Evolutionary conservation across 2,888 invertebrate genomes (phyloP).

Genomic region (Ephialtes manifestator): DNA sequence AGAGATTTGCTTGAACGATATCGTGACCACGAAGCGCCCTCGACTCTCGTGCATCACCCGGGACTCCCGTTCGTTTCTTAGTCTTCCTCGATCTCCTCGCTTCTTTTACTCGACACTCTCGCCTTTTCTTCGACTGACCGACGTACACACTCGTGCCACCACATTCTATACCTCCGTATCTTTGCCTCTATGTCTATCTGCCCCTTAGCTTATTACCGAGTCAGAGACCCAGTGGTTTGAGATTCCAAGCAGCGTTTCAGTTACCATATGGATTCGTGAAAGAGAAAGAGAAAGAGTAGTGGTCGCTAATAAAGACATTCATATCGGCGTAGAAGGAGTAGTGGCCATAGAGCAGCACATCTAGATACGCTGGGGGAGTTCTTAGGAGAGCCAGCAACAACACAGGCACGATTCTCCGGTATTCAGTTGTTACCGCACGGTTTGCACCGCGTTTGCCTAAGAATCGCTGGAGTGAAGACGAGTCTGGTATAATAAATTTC

Average conservation of each 20-base stretch:
- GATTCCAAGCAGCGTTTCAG: conserved; percentile 61
- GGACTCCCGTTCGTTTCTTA: conserved; percentile 59
- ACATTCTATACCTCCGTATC: conserved; percentile 16
- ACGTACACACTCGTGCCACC: conserved; percentile 41
- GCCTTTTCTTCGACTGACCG: conserved; percentile 34
- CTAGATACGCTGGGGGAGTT: conserved; percentile 67
- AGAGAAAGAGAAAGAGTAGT: conserved; percentile 67
- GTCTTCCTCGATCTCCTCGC: conserved; percentile 48
- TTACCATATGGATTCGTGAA: conserved; percentile 45
- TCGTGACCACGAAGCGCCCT: conserved; percentile 69
- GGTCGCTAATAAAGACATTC: conserved; percentile 84
- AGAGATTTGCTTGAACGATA: conserved; percentile 70
- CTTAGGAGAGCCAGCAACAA: conserved; percentile 53
- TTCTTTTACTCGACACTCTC: conserved; percentile 52
- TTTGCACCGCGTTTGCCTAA: conserved; percentile 6
- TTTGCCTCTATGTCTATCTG: conserved; percentile 34
- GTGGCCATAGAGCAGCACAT: conserved; percentile 73
- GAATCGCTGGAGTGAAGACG: conserved; percentile 6
- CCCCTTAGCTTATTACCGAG: conserved; percentile 58
- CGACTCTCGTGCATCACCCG: conserved; percentile 64
- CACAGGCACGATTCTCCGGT: conserved; percentile 63
- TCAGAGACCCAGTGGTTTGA: conserved; percentile 54
- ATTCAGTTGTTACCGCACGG: conserved; percentile 51
- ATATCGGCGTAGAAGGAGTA: conserved; percentile 82
- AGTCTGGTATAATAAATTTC: conserved; percentile 15